A percentile compares a stretch with the other conserved stretches of the same genome.
Conservation (phyloP, 2,797 vertebrate species). For the Mallotus villosus region DNA sequence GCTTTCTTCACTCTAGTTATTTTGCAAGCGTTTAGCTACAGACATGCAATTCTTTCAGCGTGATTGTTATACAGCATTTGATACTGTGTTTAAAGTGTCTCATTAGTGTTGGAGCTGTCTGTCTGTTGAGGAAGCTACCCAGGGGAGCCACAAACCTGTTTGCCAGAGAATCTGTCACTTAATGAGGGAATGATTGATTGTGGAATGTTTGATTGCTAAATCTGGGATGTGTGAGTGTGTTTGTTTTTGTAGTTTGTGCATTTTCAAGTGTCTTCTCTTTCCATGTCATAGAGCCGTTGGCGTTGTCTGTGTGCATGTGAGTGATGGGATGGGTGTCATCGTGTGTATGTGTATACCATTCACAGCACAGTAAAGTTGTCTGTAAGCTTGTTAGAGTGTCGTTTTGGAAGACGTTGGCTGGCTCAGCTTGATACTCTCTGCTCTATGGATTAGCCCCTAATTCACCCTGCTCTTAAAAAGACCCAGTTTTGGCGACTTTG, state of each 20-base stretch:
- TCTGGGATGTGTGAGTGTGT: constrained; percentile 12
- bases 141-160: constrained; percentile 4
- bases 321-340: neutral
- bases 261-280: neutral
- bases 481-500: constrained; percentile 5
- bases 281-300: neutral
- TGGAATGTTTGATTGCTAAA: constrained; percentile 10
- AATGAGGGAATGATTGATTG: constrained; percentile 19
- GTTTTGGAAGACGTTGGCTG: constrained; percentile 25
- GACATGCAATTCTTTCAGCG: neutral
- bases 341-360: constrained; percentile 5
- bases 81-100: constrained; percentile 3
- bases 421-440: constrained; percentile 49
- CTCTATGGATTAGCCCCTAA: constrained; percentile 54
- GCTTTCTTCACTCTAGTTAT: no score
- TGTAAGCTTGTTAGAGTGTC: constrained; percentile 9
- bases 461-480: constrained; percentile 48
- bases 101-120: constrained; percentile 12
- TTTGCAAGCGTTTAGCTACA: neutral
- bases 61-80: neutral
- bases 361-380: neutral
- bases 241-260: neutral
- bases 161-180: constrained; percentile 16
- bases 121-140: constrained; percentile 20
- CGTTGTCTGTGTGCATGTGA: neutral